Conservation (phyloP, 2,888 invertebrate genomes). For the Elegia similella region DNA sequence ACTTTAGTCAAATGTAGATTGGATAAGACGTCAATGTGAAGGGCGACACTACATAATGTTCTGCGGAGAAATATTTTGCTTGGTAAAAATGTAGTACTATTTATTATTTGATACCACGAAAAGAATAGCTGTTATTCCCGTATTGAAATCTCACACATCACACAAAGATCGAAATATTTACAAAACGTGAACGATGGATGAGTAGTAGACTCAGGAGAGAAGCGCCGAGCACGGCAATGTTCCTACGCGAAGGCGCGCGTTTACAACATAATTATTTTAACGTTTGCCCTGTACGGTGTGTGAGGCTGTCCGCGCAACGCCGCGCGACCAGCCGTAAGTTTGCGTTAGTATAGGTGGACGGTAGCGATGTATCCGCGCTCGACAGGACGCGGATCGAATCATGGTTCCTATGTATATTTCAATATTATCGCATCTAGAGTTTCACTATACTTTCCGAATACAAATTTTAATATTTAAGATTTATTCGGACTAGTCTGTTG, state of each 20-base stretch:
- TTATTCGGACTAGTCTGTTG: conserved; percentile 80
- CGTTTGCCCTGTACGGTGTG: conserved; percentile 55
- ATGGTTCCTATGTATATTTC: conserved; percentile 84
- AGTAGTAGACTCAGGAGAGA: conserved; percentile 27
- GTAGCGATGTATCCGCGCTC: conserved; percentile 78
- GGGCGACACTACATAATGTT: not conserved
- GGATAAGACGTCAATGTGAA: conserved; percentile 7
- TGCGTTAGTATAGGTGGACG: conserved; percentile 70
- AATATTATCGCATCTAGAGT: conserved; percentile 82
- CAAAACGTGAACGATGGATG: not conserved
- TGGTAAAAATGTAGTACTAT: not conserved
- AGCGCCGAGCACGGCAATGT: conserved; percentile 43
- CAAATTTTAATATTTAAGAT: conserved; percentile 82
- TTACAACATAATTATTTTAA: conserved; percentile 72
- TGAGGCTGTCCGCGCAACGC: conserved; percentile 43
- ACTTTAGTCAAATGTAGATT: conserved; percentile 28
- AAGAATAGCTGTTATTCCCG: not conserved
- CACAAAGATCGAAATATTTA: not conserved
- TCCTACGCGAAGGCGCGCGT: conserved; percentile 76
- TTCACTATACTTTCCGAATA: conserved; percentile 82
- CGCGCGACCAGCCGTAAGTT: conserved; percentile 51
- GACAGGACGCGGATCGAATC: conserved; percentile 75
- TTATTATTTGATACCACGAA: not conserved
- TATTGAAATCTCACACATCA: not conserved
- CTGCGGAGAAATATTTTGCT: not conserved